Percentiles rank a stretch among this genome's conserved stretches.
Conservation (phyloP, 2,797 vertebrate species). For the Manis pentadactyla region DNA sequence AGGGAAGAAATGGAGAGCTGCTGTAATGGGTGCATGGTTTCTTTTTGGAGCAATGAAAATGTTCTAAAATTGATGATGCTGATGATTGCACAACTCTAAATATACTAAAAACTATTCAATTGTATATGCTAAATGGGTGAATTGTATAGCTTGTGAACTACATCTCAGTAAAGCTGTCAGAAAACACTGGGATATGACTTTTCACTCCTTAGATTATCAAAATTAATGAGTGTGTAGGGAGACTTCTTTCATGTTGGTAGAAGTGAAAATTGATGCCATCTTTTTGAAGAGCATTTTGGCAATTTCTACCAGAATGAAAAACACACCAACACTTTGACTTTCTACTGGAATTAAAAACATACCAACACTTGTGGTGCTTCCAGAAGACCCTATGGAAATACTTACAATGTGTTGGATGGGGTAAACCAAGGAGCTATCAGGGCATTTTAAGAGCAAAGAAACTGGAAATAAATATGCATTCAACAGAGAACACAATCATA, state of each 20-base stretch:
- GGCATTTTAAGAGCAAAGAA: neutral
- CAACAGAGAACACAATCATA: neutral
- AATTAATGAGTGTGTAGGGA: neutral
- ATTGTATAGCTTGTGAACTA: neutral
- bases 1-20: too few species aligned
- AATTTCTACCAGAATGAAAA: neutral
- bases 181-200: neutral
- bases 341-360: neutral
- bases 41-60: too few species aligned
- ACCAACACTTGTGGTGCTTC: neutral
- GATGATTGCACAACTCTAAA: too few species aligned
- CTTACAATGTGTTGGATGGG: rapidly evolving
- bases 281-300: neutral
- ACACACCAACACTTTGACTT: neutral
- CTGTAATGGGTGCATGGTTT: too few species aligned
- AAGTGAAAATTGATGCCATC: neutral
- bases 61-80: too few species aligned
- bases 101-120: neutral
- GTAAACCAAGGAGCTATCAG: neutral
- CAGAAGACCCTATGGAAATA: neutral
- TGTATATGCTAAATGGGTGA: neutral
- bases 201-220: neutral
- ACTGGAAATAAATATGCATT: neutral
- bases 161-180: neutral
- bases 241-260: neutral